Base-by-base conservation (phyloP, 1,140 invertebrate species). In the Amyelois transitella region DNA sequence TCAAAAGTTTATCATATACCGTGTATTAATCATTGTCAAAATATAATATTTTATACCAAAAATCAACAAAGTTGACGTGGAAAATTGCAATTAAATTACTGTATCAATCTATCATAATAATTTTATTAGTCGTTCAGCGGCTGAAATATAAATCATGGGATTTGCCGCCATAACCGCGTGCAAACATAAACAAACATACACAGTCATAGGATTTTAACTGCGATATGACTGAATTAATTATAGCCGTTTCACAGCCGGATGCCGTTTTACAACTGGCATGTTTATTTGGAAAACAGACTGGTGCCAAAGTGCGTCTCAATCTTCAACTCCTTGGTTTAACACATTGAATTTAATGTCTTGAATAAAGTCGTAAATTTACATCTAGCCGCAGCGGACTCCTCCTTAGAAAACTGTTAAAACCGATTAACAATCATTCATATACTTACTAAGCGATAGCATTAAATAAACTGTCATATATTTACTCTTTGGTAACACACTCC, bases 211-310 rank as follows among this genome's bases (percentile, higher is more conserved):
- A 58, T 64, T 60, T 60, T 65, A 60, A 56, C 51, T 57, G n/a
- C n/a, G 58, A 56, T 63, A 24, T 28, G 17, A 63, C 51, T 54
- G 60, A 48, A 64, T 72, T 68, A 74, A 74, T 72, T 65, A 60
- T 58, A 68, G 60, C 43, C 61, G 55, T 45, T 17, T 64, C 69
- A 59, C 60, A 60, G 58, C 62, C 72, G 69, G 69, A 70, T 66
- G 61, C 53, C 55, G 43, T 53, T 66, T 66, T 69, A 68, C 58
- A 59, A 56, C 47, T 53, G 60, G 43, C 32, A 44, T 64, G 60
- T 74, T 78, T 75, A 72, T 69, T 72, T 66, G 54, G 59, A 62
- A 64, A 70, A 67, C 55, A 58, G 49, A 38, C 54, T 47, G 32
- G 52, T 58, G 54, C 60, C 58, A 57, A 55, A 38, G 32, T 38